Evolutionary conservation across 2,888 invertebrate species (phyloP).

Genomic region (Drosophila kambysellisi): DNA sequence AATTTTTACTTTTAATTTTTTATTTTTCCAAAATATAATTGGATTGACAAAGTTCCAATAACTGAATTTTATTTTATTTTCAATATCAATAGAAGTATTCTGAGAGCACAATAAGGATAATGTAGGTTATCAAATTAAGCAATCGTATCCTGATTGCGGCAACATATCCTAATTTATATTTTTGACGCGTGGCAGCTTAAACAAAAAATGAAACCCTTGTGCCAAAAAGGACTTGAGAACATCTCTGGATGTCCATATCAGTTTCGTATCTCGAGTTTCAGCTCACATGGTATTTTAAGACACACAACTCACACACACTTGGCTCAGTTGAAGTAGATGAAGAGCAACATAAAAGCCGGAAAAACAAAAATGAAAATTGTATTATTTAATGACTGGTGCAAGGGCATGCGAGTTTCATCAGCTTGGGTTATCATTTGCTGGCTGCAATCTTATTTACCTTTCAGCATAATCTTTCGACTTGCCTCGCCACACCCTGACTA

Average conservation of each 20-base stretch:
- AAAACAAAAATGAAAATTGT: conserved; percentile 27
- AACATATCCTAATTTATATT: neutral
- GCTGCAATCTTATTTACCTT: conserved; percentile 62
- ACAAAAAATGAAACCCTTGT: neutral
- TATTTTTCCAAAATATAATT: neutral
- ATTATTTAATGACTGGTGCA: conserved; percentile 41
- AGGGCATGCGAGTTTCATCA: conserved; percentile 55
- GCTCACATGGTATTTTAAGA: conserved; percentile 1
- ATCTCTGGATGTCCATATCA: neutral
- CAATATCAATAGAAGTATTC: neutral
- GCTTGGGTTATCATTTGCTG: conserved; percentile 50
- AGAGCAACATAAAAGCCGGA: neutral
- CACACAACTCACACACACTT: neutral
- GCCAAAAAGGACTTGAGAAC: neutral
- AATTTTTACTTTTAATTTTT: neutral
- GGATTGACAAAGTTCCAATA: neutral
- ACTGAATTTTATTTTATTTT: neutral
- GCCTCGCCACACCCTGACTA: neutral
- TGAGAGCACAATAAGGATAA: neutral
- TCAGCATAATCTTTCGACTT: conserved; percentile 62
- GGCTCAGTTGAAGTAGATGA: neutral
- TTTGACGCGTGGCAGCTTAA: neutral
- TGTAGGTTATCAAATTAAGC: neutral
- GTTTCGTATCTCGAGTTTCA: neutral
- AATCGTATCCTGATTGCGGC: neutral